These are phyloP conservation scores for Saccostrea echinata DNA, from an alignment of 1,140 invertebrate genomes.

Conservation along the genomic window DNA sequence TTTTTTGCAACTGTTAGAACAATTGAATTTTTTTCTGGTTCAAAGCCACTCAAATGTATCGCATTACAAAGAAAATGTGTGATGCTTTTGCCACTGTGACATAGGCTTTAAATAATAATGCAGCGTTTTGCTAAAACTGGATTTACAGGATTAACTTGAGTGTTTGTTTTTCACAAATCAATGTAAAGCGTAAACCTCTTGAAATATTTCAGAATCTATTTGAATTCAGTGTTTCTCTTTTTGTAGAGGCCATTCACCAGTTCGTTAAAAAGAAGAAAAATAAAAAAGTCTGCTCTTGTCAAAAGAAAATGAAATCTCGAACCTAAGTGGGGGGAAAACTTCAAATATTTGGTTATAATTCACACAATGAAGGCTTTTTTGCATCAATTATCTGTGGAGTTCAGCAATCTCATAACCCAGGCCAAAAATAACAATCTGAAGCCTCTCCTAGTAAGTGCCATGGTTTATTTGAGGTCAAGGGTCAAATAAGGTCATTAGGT, in stretches of 20 bases:
- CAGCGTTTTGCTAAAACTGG: neutral
- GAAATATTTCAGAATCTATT: slow-evolving; percentile 1
- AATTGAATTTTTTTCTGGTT: neutral
- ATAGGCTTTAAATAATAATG: neutral
- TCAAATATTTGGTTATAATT: slow-evolving; percentile 3
- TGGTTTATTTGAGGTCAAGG: neutral
- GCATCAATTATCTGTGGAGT: neutral
- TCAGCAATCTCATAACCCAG: neutral
- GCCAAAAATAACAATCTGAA: neutral
- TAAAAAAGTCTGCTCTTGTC: neutral
- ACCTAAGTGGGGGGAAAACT: neutral
- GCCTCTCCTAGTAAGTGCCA: neutral
- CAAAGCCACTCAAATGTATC: neutral
- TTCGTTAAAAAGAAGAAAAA: neutral
- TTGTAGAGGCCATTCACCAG: neutral
- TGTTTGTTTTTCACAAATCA: slow-evolving; percentile 27
- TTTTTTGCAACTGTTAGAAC: neutral
- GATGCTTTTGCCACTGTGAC: neutral
- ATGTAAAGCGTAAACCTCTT: neutral
- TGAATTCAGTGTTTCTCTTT: neutral
- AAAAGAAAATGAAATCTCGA: neutral
- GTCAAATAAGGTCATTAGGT: neutral
- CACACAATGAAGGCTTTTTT: neutral
- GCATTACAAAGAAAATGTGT: slow-evolving; percentile 19
- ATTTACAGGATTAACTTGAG: slow-evolving; percentile 5